Conservation (phyloP, 2,113 vertebrate genomes). For the Misgurnus anguillicaudatus region DNA sequence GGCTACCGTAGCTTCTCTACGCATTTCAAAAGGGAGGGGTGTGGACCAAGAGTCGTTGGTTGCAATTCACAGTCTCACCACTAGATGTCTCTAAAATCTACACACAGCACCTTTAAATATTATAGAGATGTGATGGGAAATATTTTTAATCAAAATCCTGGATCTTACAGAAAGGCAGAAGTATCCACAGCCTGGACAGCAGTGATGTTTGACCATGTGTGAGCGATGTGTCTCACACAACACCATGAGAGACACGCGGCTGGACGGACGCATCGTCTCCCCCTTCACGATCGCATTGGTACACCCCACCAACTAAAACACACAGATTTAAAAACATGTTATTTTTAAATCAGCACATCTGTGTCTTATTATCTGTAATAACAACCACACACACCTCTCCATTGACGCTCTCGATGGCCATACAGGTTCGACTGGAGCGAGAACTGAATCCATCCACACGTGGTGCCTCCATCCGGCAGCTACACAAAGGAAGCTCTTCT, state of each 20-base stretch:
- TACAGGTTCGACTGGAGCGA: constrained; percentile 79
- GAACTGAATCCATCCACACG: constrained; percentile 82
- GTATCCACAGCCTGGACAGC: constrained; percentile 90
- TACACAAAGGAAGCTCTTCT: constrained; percentile 90
- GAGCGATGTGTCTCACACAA: constrained; percentile 88
- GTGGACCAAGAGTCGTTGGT: too few relatives aligned
- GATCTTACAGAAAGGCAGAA: constrained; percentile 85
- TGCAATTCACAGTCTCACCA: too few relatives aligned
- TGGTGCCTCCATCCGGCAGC: constrained; percentile 92
- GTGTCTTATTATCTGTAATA: not conserved
- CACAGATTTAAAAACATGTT: not conserved
- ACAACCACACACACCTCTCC: constrained; percentile 84
- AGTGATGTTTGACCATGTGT: constrained; percentile 94
- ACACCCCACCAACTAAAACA: constrained; percentile 80
- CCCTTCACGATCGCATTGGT: constrained; percentile 81
- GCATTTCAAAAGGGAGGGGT: too few relatives aligned
- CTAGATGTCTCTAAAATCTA: too few relatives aligned
- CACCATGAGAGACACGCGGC: constrained; percentile 87
- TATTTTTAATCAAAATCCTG: too few relatives aligned
- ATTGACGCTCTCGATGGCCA: constrained; percentile 88
- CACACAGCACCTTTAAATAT: too few relatives aligned
- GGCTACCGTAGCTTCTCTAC: too few relatives aligned
- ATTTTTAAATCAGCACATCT: too few relatives aligned
- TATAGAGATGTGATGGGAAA: too few relatives aligned
- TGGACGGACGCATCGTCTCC: constrained; percentile 91